Conservation (phyloP, 2,797 vertebrate genomes). For the Petrocephalus sullivani region DNA sequence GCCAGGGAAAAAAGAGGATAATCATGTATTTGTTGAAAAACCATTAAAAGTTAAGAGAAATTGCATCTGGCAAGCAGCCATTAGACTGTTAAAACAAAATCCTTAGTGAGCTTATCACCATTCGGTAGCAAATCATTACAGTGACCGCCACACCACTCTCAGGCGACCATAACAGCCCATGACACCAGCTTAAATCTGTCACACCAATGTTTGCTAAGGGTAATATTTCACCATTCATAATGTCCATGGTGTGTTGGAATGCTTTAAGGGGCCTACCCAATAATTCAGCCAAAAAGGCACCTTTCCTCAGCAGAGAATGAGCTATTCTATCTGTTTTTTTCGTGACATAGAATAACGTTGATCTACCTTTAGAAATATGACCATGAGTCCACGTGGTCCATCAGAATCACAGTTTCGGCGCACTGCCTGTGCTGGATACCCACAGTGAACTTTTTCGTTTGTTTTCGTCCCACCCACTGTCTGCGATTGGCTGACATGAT, state of each 20-base stretch:
- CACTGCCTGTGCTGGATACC: background rate
- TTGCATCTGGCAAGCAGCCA: conserved; percentile 41
- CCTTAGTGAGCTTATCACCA: background rate
- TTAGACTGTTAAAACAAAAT: conserved; percentile 20
- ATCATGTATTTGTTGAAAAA: conserved; percentile 51
- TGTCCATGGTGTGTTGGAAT: background rate
- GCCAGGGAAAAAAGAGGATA: conserved; percentile 40
- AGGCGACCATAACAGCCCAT: background rate
- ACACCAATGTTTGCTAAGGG: background rate
- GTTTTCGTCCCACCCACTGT: background rate
- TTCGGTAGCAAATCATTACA: background rate
- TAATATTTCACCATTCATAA: background rate
- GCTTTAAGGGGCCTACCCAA: background rate
- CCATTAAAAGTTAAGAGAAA: conserved; percentile 53
- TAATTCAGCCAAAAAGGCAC: background rate
- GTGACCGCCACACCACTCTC: background rate
- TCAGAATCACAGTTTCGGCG: background rate
- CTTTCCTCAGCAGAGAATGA: background rate
- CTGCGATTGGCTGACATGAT: too few species aligned
- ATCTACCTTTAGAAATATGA: background rate
- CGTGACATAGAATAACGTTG: background rate
- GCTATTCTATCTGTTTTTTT: too few species aligned
- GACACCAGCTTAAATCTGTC: background rate
- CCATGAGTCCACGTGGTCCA: background rate
- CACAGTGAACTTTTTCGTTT: background rate